Evolutionary conservation across 2,888 invertebrate genomes (phyloP).

Genomic region (Ophioninae sp.): DNA sequence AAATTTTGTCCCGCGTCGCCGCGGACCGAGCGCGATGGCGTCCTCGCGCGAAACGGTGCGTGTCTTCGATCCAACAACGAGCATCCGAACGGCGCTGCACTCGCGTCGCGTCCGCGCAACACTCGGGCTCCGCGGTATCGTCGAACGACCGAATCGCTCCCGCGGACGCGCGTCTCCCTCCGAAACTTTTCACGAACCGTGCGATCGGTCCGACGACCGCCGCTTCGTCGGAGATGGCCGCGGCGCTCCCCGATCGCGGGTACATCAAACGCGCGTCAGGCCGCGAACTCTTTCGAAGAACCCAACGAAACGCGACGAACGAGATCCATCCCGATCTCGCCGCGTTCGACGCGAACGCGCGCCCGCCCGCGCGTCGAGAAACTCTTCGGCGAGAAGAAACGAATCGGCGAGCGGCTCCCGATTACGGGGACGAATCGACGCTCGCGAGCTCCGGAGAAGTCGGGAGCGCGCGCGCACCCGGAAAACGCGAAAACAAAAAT

Average conservation of each 20-base stretch:
- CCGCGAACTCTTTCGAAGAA: not conserved
- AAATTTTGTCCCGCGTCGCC: constrained; percentile 35
- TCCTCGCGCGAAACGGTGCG: constrained; percentile 34
- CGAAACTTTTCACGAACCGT: not conserved
- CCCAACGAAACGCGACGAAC: not conserved
- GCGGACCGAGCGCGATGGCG: constrained; percentile 48
- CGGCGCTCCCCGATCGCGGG: constrained; percentile 45
- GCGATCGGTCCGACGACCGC: constrained; percentile 3
- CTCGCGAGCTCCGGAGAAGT: too few species aligned
- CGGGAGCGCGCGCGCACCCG: not conserved
- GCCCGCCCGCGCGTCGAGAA: too few species aligned
- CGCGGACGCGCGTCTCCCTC: constrained; percentile 1
- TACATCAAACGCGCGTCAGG: constrained; percentile 56
- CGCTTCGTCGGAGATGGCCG: constrained; percentile 54
- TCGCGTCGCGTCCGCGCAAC: constrained; percentile 13
- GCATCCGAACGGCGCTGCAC: constrained; percentile 56
- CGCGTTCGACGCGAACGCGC: not conserved
- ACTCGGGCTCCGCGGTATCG: constrained; percentile 12
- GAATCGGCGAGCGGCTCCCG: too few species aligned
- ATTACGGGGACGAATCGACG: too few species aligned
- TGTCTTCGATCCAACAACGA: not conserved
- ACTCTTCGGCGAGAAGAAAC: too few species aligned
- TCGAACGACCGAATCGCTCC: constrained; percentile 37
- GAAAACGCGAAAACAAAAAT: not conserved
- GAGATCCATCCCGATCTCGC: constrained; percentile 4